Conservation (phyloP, 2,113 vertebrate species). For the Danionella cerebrum region DNA sequence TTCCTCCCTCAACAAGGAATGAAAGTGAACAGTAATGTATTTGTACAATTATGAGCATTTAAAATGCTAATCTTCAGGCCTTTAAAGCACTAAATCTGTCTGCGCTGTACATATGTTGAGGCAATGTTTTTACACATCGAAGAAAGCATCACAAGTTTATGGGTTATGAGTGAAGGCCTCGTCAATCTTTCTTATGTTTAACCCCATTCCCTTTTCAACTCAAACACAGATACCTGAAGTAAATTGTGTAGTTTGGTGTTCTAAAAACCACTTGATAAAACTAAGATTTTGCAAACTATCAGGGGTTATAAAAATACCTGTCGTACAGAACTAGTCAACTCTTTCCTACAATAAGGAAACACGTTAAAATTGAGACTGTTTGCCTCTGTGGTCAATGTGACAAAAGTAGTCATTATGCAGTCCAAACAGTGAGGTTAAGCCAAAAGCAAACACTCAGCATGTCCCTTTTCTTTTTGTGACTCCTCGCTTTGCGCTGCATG, state of each 20-base stretch:
- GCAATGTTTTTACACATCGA: conserved; percentile 23
- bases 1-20: not conserved
- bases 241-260: conserved; percentile 14
- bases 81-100: conserved; percentile 17
- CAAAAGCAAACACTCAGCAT: conserved; percentile 20
- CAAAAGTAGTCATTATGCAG: conserved; percentile 28
- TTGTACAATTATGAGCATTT: conserved; percentile 5
- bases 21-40: not conserved
- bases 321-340: not conserved
- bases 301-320: not conserved
- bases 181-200: not conserved
- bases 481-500: not conserved
- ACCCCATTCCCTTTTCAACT: not conserved
- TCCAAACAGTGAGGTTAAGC: conserved; percentile 25
- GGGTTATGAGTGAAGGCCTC: conserved; percentile 32
- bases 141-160: conserved; percentile 8
- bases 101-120: conserved; percentile 16
- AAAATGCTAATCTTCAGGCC: not conserved
- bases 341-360: conserved; percentile 12
- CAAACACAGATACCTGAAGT: conserved; percentile 37
- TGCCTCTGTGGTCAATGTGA: conserved; percentile 5
- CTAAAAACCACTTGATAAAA: conserved; percentile 9
- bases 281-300: conserved; percentile 3
- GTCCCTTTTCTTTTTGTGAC: conserved; percentile 8
- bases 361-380: not conserved